phyloP scores from a whole-genome alignment of 2,888 invertebrate genomes.

The Parthenolecanium corni region DNA sequence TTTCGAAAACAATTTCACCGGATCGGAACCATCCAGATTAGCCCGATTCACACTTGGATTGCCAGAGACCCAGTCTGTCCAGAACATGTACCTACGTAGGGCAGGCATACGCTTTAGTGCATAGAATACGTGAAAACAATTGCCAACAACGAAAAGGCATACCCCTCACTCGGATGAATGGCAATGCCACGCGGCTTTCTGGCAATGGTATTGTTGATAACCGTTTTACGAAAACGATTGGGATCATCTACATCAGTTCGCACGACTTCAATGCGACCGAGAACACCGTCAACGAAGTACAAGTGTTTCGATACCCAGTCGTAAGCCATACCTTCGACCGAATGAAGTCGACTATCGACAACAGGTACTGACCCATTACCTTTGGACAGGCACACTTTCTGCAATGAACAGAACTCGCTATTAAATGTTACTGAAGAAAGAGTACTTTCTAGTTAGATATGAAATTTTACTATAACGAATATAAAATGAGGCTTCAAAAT shows the following conservation, averaged over 20 bases:
- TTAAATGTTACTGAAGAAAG: too few species aligned
- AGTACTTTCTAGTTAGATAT: too few species aligned
- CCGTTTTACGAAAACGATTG: slow-evolving; percentile 63
- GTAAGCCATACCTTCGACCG: slow-evolving; percentile 77
- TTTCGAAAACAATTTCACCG: slow-evolving; percentile 51
- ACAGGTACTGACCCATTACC: slow-evolving; percentile 49
- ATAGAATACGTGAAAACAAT: neutral
- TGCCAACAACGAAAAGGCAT: slow-evolving; percentile 30
- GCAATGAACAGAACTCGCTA: too few species aligned
- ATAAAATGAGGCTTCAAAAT: too few species aligned
- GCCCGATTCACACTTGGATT: slow-evolving; percentile 67
- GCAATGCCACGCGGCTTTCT: slow-evolving; percentile 69
- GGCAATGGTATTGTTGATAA: slow-evolving; percentile 54
- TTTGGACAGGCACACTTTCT: slow-evolving; percentile 18
- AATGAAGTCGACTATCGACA: slow-evolving; percentile 60
- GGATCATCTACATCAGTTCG: slow-evolving; percentile 50
- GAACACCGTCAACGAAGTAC: slow-evolving; percentile 75
- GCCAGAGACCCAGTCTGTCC: slow-evolving; percentile 78
- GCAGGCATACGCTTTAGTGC: neutral
- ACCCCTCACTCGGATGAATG: slow-evolving; percentile 67
- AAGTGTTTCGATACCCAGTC: slow-evolving; percentile 80
- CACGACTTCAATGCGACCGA: slow-evolving; percentile 69
- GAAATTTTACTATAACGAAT: too few species aligned
- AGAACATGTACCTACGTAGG: slow-evolving; percentile 50
- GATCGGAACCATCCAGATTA: slow-evolving; percentile 62